A percentile compares a stretch with the other conserved stretches of the same genome.
Conservation (phyloP, 37 sponge, comb jelly and placozoan species). For the Theonella swinhoei region DNA sequence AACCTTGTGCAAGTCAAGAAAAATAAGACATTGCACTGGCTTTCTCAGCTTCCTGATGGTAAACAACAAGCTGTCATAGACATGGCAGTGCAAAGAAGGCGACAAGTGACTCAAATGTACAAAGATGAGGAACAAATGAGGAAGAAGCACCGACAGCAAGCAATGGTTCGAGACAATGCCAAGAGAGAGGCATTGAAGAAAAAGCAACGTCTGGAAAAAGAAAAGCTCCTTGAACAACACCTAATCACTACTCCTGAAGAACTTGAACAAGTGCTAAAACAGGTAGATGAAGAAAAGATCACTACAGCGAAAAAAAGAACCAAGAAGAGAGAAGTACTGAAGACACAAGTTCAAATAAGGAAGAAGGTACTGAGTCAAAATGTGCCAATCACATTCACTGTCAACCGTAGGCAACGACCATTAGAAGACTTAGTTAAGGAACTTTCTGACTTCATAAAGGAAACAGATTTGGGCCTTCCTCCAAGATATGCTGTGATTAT, state of each 20-base stretch:
- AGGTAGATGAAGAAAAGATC: conserved; percentile 1
- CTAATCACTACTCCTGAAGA: conserved; percentile 30
- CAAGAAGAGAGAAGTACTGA: neutral
- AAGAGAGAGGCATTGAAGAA: conserved; percentile 18
- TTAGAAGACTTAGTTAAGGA: conserved; percentile 9
- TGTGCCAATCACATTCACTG: conserved; percentile 20
- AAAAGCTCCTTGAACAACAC: conserved; percentile 18
- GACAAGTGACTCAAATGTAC: neutral
- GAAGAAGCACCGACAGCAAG: conserved; percentile 4
- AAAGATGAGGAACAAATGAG: neutral
- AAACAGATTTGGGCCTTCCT: neutral
- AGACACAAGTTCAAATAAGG: conserved; percentile 36
- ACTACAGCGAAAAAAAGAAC: conserved; percentile 1
- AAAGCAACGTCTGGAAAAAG: conserved; percentile 20
- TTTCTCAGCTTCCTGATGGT: neutral
- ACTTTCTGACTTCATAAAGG: conserved; percentile 4
- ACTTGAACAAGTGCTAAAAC: conserved; percentile 3
- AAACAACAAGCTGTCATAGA: conserved; percentile 1
- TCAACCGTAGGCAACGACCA: conserved; percentile 23
- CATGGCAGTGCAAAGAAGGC: conserved; percentile 1
- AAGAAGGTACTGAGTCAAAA: conserved; percentile 28
- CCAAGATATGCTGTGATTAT: neutral
- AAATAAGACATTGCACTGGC: conserved; percentile 18
- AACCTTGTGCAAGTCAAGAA: conserved; percentile 24
- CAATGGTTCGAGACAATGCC: conserved; percentile 3